Evolutionary conservation across 2,797 vertebrate genomes (phyloP).

Genomic region (Eulemur mongoz): DNA sequence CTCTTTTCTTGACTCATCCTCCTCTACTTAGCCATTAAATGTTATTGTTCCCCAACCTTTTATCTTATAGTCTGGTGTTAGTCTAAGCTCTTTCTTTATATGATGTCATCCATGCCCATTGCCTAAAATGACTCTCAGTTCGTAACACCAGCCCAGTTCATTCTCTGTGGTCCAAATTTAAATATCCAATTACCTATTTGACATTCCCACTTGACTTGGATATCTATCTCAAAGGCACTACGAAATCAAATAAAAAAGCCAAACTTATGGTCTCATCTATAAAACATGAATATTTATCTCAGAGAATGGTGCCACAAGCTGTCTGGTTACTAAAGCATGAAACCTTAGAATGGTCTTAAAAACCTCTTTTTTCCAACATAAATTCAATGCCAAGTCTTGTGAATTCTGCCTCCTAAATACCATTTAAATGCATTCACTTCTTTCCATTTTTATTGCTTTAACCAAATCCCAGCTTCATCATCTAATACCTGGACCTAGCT

Average conservation of each 20-base stretch:
- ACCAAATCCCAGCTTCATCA: neutral
- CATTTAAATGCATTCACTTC: neutral
- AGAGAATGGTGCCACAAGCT: neutral
- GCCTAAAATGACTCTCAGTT: neutral
- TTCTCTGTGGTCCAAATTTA: neutral
- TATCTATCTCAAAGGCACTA: neutral
- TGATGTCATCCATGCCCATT: neutral
- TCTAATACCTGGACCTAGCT: neutral
- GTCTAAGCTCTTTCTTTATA: neutral
- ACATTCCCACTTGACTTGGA: neutral
- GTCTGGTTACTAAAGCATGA: neutral
- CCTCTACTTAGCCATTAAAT: neutral
- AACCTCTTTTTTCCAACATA: neutral
- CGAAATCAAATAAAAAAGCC: neutral
- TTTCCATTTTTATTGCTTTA: neutral
- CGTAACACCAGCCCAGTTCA: neutral
- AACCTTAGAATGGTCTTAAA: neutral
- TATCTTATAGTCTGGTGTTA: neutral
- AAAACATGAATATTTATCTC: neutral
- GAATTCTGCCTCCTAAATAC: neutral
- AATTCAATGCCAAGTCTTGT: neutral
- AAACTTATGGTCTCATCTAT: neutral
- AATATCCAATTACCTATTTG: neutral
- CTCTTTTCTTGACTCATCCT: neutral
- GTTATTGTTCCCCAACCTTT: neutral